Percentiles rank a stretch among this genome's conserved stretches.
These are phyloP conservation scores for Echinarachnius parma DNA, from an alignment of 53 echinoderm and acorn worm genomes.

Conservation along the genomic window DNA sequence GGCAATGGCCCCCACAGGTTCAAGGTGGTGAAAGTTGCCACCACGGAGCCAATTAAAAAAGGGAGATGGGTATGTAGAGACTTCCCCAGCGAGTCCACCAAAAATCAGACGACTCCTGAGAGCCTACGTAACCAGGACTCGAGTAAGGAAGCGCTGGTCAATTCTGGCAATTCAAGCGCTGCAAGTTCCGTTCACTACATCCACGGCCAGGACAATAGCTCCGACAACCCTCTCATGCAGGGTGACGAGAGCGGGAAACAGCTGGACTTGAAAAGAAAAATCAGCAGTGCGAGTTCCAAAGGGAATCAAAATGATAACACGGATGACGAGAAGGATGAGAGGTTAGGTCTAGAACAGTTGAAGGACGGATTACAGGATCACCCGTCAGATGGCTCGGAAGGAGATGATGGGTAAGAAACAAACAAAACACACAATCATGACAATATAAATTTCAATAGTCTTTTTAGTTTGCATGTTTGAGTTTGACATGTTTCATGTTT, in stretches of 20 bases:
- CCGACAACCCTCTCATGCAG: slow-evolving; percentile 60
- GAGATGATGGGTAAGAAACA: slow-evolving; percentile 41
- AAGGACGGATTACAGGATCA: slow-evolving; percentile 36
- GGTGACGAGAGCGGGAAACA: slow-evolving; percentile 30
- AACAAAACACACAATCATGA: too few relatives aligned
- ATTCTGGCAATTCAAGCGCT: slow-evolving; percentile 93
- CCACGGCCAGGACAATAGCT: slow-evolving; percentile 66
- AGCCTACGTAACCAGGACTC: slow-evolving; percentile 60
- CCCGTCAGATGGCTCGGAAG: slow-evolving; percentile 21
- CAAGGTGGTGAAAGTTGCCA: slow-evolving; percentile 93
- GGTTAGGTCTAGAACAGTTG: slow-evolving; percentile 34
- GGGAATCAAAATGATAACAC: slow-evolving; percentile 6
- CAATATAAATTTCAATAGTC: too few relatives aligned
- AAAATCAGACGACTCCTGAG: slow-evolving; percentile 47
- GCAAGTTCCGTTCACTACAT: slow-evolving; percentile 97
- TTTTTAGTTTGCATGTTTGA: too few relatives aligned
- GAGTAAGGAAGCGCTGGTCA: slow-evolving; percentile 65
- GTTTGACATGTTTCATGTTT: too few relatives aligned
- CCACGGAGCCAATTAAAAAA: slow-evolving; percentile 86
- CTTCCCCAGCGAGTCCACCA: slow-evolving; percentile 64
- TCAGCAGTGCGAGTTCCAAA: slow-evolving; percentile 36
- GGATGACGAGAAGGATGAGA: slow-evolving; percentile 33
- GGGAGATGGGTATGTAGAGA: slow-evolving; percentile 98
- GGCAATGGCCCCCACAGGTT: slow-evolving; percentile 97
- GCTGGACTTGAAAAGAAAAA: slow-evolving; percentile 23